A percentile compares a stretch with the other conserved stretches of the same genome.
Evolutionary conservation across 2,888 invertebrate genomes (phyloP).

Genomic region (Chydorus sphaericus): DNA sequence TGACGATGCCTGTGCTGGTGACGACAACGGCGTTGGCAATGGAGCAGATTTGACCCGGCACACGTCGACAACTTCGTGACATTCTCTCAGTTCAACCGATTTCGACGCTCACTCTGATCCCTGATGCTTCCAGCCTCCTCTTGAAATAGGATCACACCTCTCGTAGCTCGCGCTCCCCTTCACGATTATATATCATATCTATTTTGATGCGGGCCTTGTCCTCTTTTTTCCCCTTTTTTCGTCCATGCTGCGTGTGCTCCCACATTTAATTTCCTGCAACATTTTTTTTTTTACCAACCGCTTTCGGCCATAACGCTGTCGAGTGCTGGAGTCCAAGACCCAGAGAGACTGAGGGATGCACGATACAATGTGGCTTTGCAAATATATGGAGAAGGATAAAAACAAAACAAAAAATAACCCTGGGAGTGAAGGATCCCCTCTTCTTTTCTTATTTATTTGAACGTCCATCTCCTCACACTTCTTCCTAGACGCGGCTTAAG

Average conservation of each 20-base stretch:
- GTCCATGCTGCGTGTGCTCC: neutral
- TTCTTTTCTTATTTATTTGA: no score
- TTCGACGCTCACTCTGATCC: conserved; percentile 2
- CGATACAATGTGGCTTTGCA: no score
- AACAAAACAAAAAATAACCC: no score
- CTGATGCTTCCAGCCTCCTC: no score
- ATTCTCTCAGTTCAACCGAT: neutral
- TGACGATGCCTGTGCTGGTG: neutral
- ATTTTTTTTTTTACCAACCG: no score
- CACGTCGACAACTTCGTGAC: neutral
- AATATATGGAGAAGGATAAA: no score
- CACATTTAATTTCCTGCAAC: neutral
- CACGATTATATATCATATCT: neutral
- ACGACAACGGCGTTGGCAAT: neutral
- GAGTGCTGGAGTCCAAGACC: no score
- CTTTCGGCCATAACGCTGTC: no score
- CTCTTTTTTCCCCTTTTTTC: neutral
- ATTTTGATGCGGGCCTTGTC: neutral
- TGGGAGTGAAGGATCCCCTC: no score
- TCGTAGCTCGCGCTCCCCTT: neutral
- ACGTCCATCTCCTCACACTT: no score
- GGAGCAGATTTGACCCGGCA: neutral
- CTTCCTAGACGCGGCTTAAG: no score
- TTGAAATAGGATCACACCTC: neutral
- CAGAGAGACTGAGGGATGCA: no score